Base-by-base conservation (phyloP, 2,113 vertebrate species). In the Boleophthalmus pectinirostris region DNA sequence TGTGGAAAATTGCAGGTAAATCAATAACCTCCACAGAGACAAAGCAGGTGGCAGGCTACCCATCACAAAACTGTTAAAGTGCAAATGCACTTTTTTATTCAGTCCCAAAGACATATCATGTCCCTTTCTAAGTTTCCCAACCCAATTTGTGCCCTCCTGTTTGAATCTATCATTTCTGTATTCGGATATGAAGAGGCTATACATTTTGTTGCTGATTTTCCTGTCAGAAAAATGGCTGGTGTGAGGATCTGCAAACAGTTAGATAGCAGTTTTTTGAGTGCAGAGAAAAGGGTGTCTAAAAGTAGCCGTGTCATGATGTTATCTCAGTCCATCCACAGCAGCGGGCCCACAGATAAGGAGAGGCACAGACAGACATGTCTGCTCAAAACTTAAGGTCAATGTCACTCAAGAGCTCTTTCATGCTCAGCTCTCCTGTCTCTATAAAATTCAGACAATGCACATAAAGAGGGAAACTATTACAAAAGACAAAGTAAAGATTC, bases 251-350 rank as follows among this genome's bases (percentile, higher is more conserved):
- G 67, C 14, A 20, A 53, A 63, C 54, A 63, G 69, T 60, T 63
- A 21, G 69, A 81, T 71, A 72, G 78, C 47, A 43, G 70, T 53
- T 57, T 82, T 74, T 84, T 72, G 69, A 75, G 61, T 47, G 74
- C 24, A 23, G 64, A 77, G 75, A 82, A 72, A 73, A 73, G 72
- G 78, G 69, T 79, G 57, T 85, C 47, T 63, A 74, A 77, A 85
- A 85, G 81, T 71, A 85, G 66, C 72, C 43, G 68, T 83, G 79
- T 80, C 80, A 73, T 76, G 87, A 87, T 86, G 75, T 64, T 86
- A 87, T 90, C 88, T 84, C 57, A 69, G 78, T 66, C 18, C 81
- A 63, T 57, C 71, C 77, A 72, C 78, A 78, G 77, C 83, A 77
- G 75, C 73, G 75, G 73, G 49, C 66, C 33, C 29, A 1, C 47